Conservation (phyloP, 1,140 invertebrate species). For the Rhynchophorus ferrugineus region DNA sequence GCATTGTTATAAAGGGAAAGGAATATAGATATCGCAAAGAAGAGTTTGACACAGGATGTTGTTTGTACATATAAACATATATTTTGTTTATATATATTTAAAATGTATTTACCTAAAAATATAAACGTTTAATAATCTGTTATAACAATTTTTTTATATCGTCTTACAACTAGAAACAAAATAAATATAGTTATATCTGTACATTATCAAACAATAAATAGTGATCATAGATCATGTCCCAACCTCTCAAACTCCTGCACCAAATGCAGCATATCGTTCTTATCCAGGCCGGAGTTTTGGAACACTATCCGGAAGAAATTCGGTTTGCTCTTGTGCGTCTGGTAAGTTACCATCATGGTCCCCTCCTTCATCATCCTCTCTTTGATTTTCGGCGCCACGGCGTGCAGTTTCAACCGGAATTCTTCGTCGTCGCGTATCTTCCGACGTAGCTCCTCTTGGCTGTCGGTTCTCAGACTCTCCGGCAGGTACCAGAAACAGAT, state of each 20-base stretch:
- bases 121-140: too few relatives aligned
- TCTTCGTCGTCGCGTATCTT: constrained; percentile 49
- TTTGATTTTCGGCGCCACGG: constrained; percentile 86
- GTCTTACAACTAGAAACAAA: too few relatives aligned
- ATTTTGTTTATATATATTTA: too few relatives aligned
- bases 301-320: constrained; percentile 94
- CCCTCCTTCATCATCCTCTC: constrained; percentile 91
- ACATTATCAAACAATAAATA: too few relatives aligned
- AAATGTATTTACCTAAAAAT: too few relatives aligned
- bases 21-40: too few relatives aligned
- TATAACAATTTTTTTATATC: too few relatives aligned
- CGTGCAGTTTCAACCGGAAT: constrained; percentile 62
- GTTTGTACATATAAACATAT: too few relatives aligned
- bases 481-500: constrained; percentile 96
- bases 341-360: constrained; percentile 92
- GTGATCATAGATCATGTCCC: constrained; percentile 60
- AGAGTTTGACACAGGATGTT: too few relatives aligned
- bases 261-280: constrained; percentile 78
- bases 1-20: too few relatives aligned
- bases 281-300: constrained; percentile 76
- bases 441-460: neutral
- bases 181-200: too few relatives aligned
- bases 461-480: constrained; percentile 54
- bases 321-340: constrained; percentile 68
- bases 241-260: constrained; percentile 78